Conservation (phyloP, 1,140 invertebrate genomes). For the Calliphora vicina region DNA sequence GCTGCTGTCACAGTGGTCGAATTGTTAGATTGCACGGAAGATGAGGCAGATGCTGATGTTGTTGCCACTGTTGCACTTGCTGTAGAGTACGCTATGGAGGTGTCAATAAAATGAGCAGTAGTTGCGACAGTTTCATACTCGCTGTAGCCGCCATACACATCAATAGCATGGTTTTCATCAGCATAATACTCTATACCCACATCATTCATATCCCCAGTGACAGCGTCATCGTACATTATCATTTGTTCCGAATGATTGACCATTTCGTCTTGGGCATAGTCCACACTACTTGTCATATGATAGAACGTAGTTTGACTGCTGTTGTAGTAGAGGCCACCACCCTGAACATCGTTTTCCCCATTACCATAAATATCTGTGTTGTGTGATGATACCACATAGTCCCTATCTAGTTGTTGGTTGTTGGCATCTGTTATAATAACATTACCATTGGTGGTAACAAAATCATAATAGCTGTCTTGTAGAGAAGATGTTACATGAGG, state of each 20-base stretch:
- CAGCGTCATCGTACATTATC: not conserved
- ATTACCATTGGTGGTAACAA: no score
- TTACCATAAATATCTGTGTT: not conserved
- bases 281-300: slow-evolving; percentile 14
- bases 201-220: not conserved
- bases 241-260: not conserved
- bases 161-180: not conserved
- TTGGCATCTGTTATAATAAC: not conserved
- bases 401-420: not conserved
- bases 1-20: not conserved
- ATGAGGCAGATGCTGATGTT: not conserved
- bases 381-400: not conserved
- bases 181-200: not conserved
- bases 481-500: not conserved
- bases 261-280: slow-evolving; percentile 6
- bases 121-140: not conserved
- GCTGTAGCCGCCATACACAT: not conserved
- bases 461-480: not conserved
- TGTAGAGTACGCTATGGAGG: not conserved
- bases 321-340: not conserved
- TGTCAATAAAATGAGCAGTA: not conserved
- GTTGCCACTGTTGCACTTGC: not conserved
- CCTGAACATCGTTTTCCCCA: not conserved
- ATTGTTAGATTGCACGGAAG: not conserved
- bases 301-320: not conserved